Evolutionary conservation across 2,888 invertebrate species (phyloP), one percentile per base, ranked within the genome.

Genomic region (Apodemia duryi): DNA sequence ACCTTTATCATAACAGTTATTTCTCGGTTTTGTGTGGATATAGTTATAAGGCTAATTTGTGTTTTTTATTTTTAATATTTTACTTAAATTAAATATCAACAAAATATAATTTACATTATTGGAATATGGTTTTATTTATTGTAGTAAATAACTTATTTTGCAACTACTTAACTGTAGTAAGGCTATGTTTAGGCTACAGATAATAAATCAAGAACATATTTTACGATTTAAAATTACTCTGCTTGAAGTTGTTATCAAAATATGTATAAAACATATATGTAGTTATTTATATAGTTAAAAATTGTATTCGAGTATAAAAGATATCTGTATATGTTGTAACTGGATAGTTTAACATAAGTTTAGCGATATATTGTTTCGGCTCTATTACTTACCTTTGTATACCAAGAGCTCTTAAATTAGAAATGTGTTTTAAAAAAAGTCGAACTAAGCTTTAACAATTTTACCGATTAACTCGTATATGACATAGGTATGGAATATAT

Each of bases 251-350:
- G 62, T 38, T 62, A 62, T 62, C 46, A 46, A 62, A 49, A 62
- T 62, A 46, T 62, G 43, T 38, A 46, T 49, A 46, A 57, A 28
- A 52, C 9, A 28, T 52, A 52, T 11, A 28, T 32, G 9, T 46
- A 46, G 46, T 29, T 32, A 32, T 57, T 57, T 49, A 49, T 21
- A 46, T 46, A 29, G 29, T 62, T 49, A 13, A 60, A 32, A 63
- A 61, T 60, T 43, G 49, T 64, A 68, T 68, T 57, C 54, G 54
- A 57, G 66, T 66, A 66, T 63, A 63, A 65, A 62, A 61, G 61
- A 62, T 83, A 77, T 88, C 80, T 88, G 86, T 88, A 88, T 86
- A 88, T 89, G 84, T 87, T 84, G 86, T 82, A 84, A 78, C 78
- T 80, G 80, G 77, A 72, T 75, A 78, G 73, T 73, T 75, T 70